A percentile compares a stretch with the other conserved stretches of the same genome.
These are phyloP conservation scores for Meganola albula DNA, from an alignment of 2,888 invertebrate genomes.

Conservation along the genomic window DNA sequence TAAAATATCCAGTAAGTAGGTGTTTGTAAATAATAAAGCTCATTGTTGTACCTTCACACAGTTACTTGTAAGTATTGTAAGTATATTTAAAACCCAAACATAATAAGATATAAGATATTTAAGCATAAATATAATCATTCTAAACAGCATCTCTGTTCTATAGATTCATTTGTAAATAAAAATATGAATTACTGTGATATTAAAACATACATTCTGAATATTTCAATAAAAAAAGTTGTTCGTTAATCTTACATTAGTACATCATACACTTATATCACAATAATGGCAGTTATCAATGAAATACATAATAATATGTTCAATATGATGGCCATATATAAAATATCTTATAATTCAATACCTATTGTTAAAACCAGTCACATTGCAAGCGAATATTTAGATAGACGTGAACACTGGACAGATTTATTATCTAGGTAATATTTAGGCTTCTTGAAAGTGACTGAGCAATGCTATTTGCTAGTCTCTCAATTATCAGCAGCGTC, in stretches of 20 bases:
- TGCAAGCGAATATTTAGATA: constrained; percentile 31
- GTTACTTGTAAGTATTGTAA: constrained; percentile 4
- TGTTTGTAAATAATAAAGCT: constrained; percentile 20
- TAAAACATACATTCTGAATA: not conserved
- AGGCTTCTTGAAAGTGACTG: constrained; percentile 15
- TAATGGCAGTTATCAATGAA: constrained; percentile 37
- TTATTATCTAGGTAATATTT: constrained; percentile 16
- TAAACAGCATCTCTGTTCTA: too few relatives aligned
- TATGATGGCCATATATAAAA: too few relatives aligned
- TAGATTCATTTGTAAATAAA: too few relatives aligned
- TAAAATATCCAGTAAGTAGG: not conserved
- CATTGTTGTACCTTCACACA: constrained; percentile 15
- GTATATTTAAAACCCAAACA: too few relatives aligned
- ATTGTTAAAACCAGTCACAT: too few relatives aligned
- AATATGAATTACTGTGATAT: too few relatives aligned
- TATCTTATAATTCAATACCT: constrained; percentile 22
- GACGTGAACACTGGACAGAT: constrained; percentile 11
- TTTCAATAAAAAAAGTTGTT: not conserved
- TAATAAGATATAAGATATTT: too few relatives aligned
- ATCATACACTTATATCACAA: constrained; percentile 33
- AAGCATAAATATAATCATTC: too few relatives aligned
- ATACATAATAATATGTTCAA: constrained; percentile 3
- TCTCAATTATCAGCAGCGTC: constrained; percentile 14
- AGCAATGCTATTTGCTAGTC: constrained; percentile 13
- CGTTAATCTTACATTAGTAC: not conserved